Base-by-base conservation (phyloP, 2,113 vertebrate genomes). In the Panthera uncia region DNA sequence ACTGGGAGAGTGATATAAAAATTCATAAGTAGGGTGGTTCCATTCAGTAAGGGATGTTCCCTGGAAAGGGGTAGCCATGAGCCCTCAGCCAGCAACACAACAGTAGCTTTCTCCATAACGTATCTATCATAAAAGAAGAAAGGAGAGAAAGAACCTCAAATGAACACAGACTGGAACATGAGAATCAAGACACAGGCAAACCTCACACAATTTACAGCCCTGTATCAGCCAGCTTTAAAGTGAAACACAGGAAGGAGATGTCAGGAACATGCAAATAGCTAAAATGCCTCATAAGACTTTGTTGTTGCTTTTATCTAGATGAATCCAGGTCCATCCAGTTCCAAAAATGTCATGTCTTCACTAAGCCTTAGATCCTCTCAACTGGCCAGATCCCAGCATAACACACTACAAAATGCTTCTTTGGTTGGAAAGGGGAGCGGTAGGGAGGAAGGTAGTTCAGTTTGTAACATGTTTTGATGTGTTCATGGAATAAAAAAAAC, bases 181-280 rank as follows among this genome's bases (percentile, higher is more conserved):
- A 11, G 50, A 33, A 48, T 16, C 27, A 13, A 21, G 33, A 81
- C 52, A 1, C 0, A 18, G 74, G 14, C 48, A 18, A n/a, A 61
- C 16, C 9, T n/a, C 1, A 31, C 10, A 2, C 7, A 33, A 25
- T 3, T 36, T 41, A 38, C 6, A 33, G 3, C 15, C 55, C 36
- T 33, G 18, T 36, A 36, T 57, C 12, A 4, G 4, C 21, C 6
- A n/a, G 48, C 33, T 57, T 29, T 36, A 4, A 31, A 4, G 15
- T 31, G 29, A 48, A 38, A 92, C 57, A 61, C 69, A 45, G 69
- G 33, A 4, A 7, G 1, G 11, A 63, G 21, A n/a, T 2, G 12
- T 29, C 79, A 80, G 55, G 36, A 19, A 5, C 36, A 41, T 4
- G 23, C n/a, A 18, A 6, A 36, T 1, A 66, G 69, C 63, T 3